Evolutionary conservation across 1,140 invertebrate genomes (phyloP).

Genomic region (Cydia fagiglandana): DNA sequence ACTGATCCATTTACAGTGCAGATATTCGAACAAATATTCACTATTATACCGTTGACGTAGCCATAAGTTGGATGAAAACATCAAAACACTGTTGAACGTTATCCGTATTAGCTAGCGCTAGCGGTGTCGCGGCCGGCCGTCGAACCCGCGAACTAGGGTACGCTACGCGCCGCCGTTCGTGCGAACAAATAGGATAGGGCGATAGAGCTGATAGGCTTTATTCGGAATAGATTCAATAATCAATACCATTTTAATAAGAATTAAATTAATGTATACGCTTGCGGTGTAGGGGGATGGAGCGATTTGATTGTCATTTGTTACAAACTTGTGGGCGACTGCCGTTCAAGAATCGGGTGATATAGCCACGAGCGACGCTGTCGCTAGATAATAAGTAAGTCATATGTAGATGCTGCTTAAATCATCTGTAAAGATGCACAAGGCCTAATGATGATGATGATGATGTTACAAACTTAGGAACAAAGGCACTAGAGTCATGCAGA

Average conservation of each 20-base stretch:
- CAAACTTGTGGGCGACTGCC: too few relatives aligned
- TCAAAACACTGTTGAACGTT: neutral
- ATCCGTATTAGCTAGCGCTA: conserved; percentile 18
- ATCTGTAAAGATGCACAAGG: too few relatives aligned
- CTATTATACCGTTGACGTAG: conserved; percentile 3
- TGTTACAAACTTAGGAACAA: too few relatives aligned
- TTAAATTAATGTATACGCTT: neutral
- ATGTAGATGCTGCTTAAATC: too few relatives aligned
- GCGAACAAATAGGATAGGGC: conserved; percentile 13
- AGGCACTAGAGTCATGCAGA: too few relatives aligned
- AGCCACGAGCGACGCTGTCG: too few relatives aligned
- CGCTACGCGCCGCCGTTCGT: conserved; percentile 8
- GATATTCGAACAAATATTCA: neutral
- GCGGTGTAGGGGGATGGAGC: too few relatives aligned
- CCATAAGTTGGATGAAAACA: conserved; percentile 2
- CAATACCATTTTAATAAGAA: neutral
- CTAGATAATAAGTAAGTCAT: too few relatives aligned
- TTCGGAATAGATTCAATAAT: neutral
- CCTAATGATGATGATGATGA: too few relatives aligned
- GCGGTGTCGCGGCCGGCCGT: conserved; percentile 60
- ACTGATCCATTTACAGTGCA: neutral
- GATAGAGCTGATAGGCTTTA: conserved; percentile 2
- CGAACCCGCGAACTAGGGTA: conserved; percentile 45
- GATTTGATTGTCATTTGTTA: too few relatives aligned
- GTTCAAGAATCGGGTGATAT: too few relatives aligned